Conservation (phyloP, 1,140 invertebrate species). For the Formica selysi region DNA sequence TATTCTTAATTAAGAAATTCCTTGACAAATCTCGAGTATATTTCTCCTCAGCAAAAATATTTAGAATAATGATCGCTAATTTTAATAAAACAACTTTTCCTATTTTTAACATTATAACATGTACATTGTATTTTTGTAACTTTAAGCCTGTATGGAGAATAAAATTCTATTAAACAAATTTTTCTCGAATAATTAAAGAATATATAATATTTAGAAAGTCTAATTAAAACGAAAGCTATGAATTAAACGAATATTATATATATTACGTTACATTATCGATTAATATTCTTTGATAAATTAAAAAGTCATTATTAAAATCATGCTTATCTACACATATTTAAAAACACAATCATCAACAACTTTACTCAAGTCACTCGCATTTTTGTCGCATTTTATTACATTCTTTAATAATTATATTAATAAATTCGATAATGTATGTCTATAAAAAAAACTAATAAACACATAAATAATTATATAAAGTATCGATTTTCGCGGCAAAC, state of each 20-base stretch:
- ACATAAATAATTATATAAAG: conserved; percentile 52
- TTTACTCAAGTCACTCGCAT: not conserved
- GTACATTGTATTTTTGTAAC: not conserved
- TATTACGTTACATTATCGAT: not conserved
- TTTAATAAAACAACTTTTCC: not conserved
- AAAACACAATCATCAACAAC: not conserved
- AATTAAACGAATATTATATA: not conserved
- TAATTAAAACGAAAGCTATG: not conserved
- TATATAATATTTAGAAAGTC: not conserved
- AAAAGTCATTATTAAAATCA: not conserved
- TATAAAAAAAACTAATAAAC: not conserved
- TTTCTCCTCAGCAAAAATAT: not conserved
- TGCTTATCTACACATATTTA: not conserved
- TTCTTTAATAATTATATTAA: not conserved
- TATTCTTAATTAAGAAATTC: not conserved
- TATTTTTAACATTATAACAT: not conserved
- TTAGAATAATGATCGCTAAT: not conserved
- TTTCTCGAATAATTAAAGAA: not conserved
- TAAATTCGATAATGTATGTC: not conserved
- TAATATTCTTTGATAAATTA: not conserved
- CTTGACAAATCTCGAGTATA: not conserved
- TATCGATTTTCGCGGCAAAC: conserved; percentile 16
- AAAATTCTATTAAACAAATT: not conserved
- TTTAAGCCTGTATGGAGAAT: not conserved
- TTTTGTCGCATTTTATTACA: not conserved